Percentiles rank a stretch among this genome's conserved stretches.
These are phyloP conservation scores for Diplosoma virens DNA, from an alignment of 23 tunicate species.

Conservation along the genomic window DNA sequence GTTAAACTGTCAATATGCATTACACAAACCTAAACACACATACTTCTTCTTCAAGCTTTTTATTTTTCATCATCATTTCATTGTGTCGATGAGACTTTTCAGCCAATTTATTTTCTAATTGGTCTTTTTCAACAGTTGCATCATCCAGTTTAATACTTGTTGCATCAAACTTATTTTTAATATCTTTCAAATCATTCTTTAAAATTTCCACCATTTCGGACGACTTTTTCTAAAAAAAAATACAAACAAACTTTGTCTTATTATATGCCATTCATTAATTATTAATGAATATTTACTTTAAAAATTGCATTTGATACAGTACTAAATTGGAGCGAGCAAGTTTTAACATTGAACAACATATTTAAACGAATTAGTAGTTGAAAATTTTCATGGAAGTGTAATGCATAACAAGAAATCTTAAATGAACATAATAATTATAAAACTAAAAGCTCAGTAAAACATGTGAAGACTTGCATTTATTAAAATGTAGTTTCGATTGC, in stretches of 20 bases:
- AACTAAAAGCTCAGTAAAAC: too few species aligned
- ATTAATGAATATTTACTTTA: neutral
- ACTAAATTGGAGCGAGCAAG: too few species aligned
- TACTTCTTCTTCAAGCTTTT: conserved; percentile 32
- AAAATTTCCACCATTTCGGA: neutral
- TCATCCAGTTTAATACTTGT: neutral
- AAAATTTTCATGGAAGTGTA: too few species aligned
- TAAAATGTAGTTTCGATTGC: too few species aligned
- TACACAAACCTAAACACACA: too few species aligned
- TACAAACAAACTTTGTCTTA: neutral
- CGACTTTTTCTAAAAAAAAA: conserved; percentile 26
- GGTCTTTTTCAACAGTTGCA: conserved; percentile 23
- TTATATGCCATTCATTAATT: too few species aligned
- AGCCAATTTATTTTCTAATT: neutral
- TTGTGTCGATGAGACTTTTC: neutral
- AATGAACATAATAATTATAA: too few species aligned
- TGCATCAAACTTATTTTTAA: conserved; percentile 2
- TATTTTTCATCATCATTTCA: neutral
- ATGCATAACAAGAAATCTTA: too few species aligned
- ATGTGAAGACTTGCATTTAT: too few species aligned
- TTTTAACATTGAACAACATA: too few species aligned
- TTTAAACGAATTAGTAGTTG: too few species aligned
- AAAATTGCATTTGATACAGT: neutral
- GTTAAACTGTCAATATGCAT: too few species aligned
- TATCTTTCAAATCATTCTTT: neutral